Evolutionary conservation across 1,140 invertebrate species (phyloP).

Genomic region (Caenorhabditis briggsae): DNA sequence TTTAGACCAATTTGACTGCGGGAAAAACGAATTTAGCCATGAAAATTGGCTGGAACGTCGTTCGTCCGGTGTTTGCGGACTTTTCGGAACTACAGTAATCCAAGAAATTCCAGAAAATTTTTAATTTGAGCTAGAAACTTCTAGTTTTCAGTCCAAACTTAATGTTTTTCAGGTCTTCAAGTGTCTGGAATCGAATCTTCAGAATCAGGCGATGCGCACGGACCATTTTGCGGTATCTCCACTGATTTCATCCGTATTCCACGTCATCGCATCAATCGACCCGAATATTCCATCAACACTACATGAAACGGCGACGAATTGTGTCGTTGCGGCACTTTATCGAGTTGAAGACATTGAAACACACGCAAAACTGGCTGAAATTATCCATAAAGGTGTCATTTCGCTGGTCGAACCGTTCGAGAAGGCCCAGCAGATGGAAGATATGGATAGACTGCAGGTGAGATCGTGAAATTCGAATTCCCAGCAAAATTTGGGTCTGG

Average conservation of each 20-base stretch:
- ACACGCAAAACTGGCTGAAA: conserved; percentile 83
- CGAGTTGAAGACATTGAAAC: conserved; percentile 82
- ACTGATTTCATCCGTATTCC: background rate
- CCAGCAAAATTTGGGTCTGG: too few relatives aligned
- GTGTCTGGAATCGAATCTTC: conserved; percentile 35
- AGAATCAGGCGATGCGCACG: conserved; percentile 11
- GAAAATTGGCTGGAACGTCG: too few relatives aligned
- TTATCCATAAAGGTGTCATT: conserved; percentile 87
- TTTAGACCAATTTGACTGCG: too few relatives aligned
- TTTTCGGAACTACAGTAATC: too few relatives aligned
- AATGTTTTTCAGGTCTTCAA: conserved; percentile 25
- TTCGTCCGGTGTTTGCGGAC: too few relatives aligned
- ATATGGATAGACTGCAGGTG: conserved; percentile 84
- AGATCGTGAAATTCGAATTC: background rate
- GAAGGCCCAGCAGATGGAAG: conserved; percentile 90
- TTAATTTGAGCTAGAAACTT: too few relatives aligned
- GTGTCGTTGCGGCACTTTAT: conserved; percentile 85
- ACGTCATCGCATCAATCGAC: conserved; percentile 13
- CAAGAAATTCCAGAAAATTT: too few relatives aligned
- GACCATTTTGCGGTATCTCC: background rate
- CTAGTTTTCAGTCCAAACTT: too few relatives aligned
- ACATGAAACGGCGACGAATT: conserved; percentile 91
- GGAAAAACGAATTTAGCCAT: too few relatives aligned
- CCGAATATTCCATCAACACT: conserved; percentile 82
- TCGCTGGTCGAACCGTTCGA: conserved; percentile 89